Conservation (phyloP, 1,140 invertebrate genomes). For the Campoletis sonorensis region DNA sequence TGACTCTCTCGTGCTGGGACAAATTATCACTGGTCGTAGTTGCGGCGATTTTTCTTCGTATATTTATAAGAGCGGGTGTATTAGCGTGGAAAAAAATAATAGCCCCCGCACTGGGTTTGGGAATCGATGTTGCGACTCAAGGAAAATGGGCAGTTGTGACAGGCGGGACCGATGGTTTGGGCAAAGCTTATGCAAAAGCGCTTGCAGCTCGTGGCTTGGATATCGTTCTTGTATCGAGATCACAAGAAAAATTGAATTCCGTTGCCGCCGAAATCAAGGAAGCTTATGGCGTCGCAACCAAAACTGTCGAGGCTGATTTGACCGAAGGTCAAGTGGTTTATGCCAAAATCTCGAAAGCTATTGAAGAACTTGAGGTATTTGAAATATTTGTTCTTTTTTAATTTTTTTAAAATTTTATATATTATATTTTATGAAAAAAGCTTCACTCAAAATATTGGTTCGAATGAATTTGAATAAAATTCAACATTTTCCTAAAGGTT, state of each 20-base stretch:
- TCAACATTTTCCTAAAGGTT: slow-evolving; percentile 75
- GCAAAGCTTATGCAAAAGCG: slow-evolving; percentile 91
- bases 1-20: slow-evolving; percentile 71
- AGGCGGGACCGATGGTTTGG: slow-evolving; percentile 94
- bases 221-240: slow-evolving; percentile 93
- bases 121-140: slow-evolving; percentile 66
- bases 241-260: slow-evolving; percentile 86
- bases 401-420: too few relatives aligned
- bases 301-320: slow-evolving; percentile 91
- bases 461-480: too few relatives aligned
- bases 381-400: neutral
- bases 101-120: slow-evolving; percentile 66
- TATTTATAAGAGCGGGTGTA: slow-evolving; percentile 60
- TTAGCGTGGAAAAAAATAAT: slow-evolving; percentile 71
- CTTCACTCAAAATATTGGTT: too few relatives aligned
- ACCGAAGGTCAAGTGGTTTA: slow-evolving; percentile 85
- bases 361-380: slow-evolving; percentile 84
- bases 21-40: slow-evolving; percentile 69
- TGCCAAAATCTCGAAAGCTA: slow-evolving; percentile 84
- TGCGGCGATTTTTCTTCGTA: slow-evolving; percentile 64
- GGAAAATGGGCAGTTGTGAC: slow-evolving; percentile 85
- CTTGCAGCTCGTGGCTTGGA: slow-evolving; percentile 90
- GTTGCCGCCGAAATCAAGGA: slow-evolving; percentile 89
- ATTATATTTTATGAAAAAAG: too few relatives aligned
- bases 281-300: slow-evolving; percentile 87